Evolutionary conservation across 2,797 vertebrate genomes (phyloP), one percentile per base, ranked within the genome.

Genomic region (Choloepus didactylus): DNA sequence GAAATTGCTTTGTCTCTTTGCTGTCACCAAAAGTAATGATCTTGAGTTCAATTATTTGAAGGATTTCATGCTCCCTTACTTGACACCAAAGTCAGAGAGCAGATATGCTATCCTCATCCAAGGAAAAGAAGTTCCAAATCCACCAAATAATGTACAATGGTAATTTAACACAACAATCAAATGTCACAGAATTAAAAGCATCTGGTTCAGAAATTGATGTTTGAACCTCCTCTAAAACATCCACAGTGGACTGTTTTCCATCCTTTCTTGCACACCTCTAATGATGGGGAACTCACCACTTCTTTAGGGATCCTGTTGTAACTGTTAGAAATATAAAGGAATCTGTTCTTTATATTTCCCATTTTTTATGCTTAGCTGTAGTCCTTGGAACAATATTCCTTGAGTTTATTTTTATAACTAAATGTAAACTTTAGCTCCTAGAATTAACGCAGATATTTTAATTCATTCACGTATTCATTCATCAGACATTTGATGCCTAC

Each of bases 381-480:
- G 38, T 73, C 7, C 38, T 82, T 51, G 44, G 31, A 11, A 90
- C 15, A 49, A 60, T 82, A 72, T 15, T 7, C 70, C 54, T 72
- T 29, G 44, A 49, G n/a, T 51, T 73, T 62, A 82, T 72, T 91
- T 75, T 83, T 75, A 91, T n/a, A 83, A 82, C 23, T 72, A 72
- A 91, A n/a, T 81, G 54, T 18, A 62, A 2, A 14, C 8, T 25
- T 59, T 72, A 49, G n/a, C 9, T 69, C 77, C 62, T 82, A 31
- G 11, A 64, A 51, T 51, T 62, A 31, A 44, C 23, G 59, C 29
- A 81, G 23, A 29, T 76, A 38, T 9, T 38, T 54, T 66, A n/a
- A 51, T 46, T 64, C 25, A 66, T n/a, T 82, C 10, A 15, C 6
- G 35, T 35, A 35, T 35, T 35, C 59, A 64, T 46, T 82, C 16